Conservation (phyloP, 2,113 vertebrate genomes). For the Spizaetus ornatus region DNA sequence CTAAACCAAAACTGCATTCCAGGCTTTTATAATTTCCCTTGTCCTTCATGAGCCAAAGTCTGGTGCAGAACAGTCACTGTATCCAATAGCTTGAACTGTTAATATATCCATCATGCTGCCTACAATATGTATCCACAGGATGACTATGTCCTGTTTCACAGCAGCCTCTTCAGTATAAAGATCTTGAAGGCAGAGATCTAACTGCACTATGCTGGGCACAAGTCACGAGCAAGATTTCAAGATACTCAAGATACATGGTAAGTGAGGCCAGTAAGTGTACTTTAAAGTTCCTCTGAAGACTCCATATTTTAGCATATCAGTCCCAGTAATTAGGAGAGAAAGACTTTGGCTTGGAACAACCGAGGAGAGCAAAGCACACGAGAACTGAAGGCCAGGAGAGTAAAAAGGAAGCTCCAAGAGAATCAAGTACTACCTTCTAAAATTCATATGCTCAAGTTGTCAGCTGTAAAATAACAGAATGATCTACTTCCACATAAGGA, state of each 20-base stretch:
- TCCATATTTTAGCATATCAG: neutral
- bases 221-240: neutral
- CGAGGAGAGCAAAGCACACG: neutral
- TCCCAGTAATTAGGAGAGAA: neutral
- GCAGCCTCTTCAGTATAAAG: neutral
- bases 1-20: neutral
- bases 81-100: neutral
- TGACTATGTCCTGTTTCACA: neutral
- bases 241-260: neutral
- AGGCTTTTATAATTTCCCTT: neutral
- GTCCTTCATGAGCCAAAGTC: neutral
- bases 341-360: neutral
- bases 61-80: neutral
- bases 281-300: neutral
- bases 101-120: neutral
- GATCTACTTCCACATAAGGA: neutral
- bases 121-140: neutral
- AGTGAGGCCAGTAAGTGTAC: neutral
- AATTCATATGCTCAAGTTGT: neutral
- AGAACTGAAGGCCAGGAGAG: neutral
- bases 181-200: neutral
- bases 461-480: neutral
- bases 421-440: neutral
- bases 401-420: neutral
- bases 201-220: fast-evolving